These are phyloP conservation scores for Rhinoraja longicauda DNA, from an alignment of 2,797 vertebrate genomes.

Conservation along the genomic window DNA sequence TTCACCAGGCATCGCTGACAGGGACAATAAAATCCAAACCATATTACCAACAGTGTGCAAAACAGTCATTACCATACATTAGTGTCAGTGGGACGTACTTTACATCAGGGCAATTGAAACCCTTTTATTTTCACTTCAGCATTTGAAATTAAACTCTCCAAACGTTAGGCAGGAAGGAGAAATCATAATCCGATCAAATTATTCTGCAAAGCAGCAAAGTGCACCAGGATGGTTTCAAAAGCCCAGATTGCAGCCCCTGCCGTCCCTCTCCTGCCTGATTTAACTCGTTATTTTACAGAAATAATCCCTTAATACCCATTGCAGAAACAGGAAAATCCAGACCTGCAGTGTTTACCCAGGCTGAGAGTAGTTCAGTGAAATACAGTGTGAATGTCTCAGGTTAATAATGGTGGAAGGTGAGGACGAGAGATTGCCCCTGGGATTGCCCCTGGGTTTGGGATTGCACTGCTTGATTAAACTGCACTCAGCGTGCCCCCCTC, in stretches of 20 bases:
- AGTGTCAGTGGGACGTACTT: not conserved
- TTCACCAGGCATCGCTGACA: not conserved
- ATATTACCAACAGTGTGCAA: not conserved
- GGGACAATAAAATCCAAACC: conserved; percentile 9
- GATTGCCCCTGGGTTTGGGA: too few relatives aligned
- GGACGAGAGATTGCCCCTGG: too few relatives aligned
- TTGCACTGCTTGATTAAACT: too few relatives aligned
- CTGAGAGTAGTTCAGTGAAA: too few relatives aligned
- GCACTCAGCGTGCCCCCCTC: too few relatives aligned
- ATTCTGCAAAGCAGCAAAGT: not conserved
- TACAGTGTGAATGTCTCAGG: too few relatives aligned
- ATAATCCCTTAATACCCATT: not conserved
- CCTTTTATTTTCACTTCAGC: not conserved
- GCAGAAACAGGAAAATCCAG: not conserved
- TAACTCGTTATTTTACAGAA: not conserved
- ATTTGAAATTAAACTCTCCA: conserved; percentile 25
- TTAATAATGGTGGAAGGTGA: too few relatives aligned
- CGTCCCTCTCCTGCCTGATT: not conserved
- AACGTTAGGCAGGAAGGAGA: not conserved
- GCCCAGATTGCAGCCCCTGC: not conserved
- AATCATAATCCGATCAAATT: not conserved
- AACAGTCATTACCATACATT: conserved; percentile 13
- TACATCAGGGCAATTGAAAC: not conserved
- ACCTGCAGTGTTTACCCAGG: not conserved
- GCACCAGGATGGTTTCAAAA: not conserved